Conservation (phyloP, 2,888 invertebrate species). For the Drosophila neonasuta region DNA sequence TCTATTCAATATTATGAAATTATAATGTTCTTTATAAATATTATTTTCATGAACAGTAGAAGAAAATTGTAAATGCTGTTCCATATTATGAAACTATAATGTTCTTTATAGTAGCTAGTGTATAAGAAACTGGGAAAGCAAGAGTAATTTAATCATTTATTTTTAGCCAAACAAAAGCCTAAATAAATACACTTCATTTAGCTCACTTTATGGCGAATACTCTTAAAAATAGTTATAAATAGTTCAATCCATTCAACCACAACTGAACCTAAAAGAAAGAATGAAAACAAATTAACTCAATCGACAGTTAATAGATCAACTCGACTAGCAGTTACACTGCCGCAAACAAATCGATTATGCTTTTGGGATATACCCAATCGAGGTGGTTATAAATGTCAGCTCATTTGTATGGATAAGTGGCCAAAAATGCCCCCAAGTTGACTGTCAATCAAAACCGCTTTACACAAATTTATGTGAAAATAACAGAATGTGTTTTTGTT, state of each 20-base stretch:
- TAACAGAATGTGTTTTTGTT: conserved; percentile 17
- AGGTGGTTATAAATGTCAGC: conserved; percentile 20
- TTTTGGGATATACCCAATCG: conserved; percentile 5
- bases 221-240: not conserved
- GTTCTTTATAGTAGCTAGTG: too few relatives aligned
- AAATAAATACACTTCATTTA: not conserved
- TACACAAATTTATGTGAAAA: conserved; percentile 37
- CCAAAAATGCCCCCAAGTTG: conserved; percentile 8
- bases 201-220: not conserved
- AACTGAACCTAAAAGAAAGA: not conserved
- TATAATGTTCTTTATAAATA: too few relatives aligned
- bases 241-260: not conserved
- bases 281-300: too few relatives aligned
- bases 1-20: too few relatives aligned
- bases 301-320: not conserved
- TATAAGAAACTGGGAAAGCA: too few relatives aligned
- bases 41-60: too few relatives aligned
- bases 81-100: too few relatives aligned
- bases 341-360: not conserved
- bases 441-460: conserved; percentile 40
- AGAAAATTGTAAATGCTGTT: too few relatives aligned
- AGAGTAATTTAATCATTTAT: too few relatives aligned
- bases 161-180: too few relatives aligned
- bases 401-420: conserved; percentile 27
- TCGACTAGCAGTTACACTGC: not conserved